Evolutionary conservation across 1,140 invertebrate species (phyloP), one percentile per base, ranked within the genome.

Genomic region (Anoplophora glabripennis): DNA sequence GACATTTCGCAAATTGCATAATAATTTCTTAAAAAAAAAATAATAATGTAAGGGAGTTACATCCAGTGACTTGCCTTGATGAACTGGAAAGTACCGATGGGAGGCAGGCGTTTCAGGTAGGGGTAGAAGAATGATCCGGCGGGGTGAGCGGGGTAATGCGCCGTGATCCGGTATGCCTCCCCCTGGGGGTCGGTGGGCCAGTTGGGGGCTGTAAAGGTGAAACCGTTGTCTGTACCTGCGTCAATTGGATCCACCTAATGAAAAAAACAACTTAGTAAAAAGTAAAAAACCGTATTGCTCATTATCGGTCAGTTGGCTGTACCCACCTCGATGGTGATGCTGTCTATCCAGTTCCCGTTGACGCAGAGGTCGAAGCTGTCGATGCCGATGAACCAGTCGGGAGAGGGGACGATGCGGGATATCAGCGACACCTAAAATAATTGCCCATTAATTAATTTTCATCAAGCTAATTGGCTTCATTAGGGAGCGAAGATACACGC

Each of bases 371-470:
- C 79, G 68, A 96, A 89, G 56, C 88, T 90, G 75, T 94, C 93
- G n/a, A 98, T 84, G 42, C 96, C 96, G 40, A 98, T 86, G 77
- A 96, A 98, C 96, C 96, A 99, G 80, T 99, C 96, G 0, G 96
- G 96, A 34, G 93, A 97, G 11, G 96, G 96, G 59, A 93, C 85
- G 77, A 95, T 91, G 63, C 89, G 82, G 5, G 88, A 84, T 81
- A 93, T 90, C 68, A 93, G 79, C 33, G 92, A 94, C 48, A 94
- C 89, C 85, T 94, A 76, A 46, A 76, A 75, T 28, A 28, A 28
- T 28, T 28, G 21, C 21, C 21, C 21, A 28, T 28, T 28, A 28
- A 28, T 28, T 28, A 28, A 28, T 28, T 28, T 28, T 28, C 21
- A 28, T 28, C 21, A 28, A 28, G 21, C 21, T 28, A 28, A 28